Conservation (phyloP, 2,113 vertebrate genomes). For the Labeo catla region DNA sequence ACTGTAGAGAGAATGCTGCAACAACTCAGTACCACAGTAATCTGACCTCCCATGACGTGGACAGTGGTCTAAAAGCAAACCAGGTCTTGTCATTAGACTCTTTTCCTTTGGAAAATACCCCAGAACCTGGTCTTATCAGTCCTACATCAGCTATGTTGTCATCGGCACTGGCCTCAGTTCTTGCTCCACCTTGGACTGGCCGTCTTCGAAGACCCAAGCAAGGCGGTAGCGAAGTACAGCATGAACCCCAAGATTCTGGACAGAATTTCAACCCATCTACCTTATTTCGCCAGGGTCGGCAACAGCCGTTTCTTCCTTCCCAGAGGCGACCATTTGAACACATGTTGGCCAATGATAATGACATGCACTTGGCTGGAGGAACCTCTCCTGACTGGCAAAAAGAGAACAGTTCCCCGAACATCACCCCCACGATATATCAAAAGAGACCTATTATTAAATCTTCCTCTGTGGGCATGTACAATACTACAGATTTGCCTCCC, state of each 20-base stretch:
- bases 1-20: conserved; percentile 38
- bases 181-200: conserved; percentile 71
- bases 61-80: conserved; percentile 38
- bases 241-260: conserved; percentile 52
- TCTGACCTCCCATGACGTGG: conserved; percentile 29
- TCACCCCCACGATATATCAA: conserved; percentile 48
- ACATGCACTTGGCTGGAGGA: conserved; percentile 50
- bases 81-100: conserved; percentile 22
- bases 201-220: conserved; percentile 65
- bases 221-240: conserved; percentile 31
- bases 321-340: conserved; percentile 37
- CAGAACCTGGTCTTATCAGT: conserved; percentile 28
- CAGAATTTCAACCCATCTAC: conserved; percentile 47
- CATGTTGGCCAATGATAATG: conserved; percentile 18
- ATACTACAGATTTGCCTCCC: conserved; percentile 38
- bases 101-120: conserved; percentile 29
- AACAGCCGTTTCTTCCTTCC: conserved; percentile 42
- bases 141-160: conserved; percentile 68
- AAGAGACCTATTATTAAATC: conserved; percentile 60
- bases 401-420: conserved; percentile 60
- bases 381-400: conserved; percentile 63
- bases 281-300: conserved; percentile 7
- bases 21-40: conserved; percentile 36
- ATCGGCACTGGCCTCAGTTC: conserved; percentile 73
- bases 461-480: conserved; percentile 59